Conservation (phyloP, 2,888 invertebrate genomes). For the Andrena hattorfiana region DNA sequence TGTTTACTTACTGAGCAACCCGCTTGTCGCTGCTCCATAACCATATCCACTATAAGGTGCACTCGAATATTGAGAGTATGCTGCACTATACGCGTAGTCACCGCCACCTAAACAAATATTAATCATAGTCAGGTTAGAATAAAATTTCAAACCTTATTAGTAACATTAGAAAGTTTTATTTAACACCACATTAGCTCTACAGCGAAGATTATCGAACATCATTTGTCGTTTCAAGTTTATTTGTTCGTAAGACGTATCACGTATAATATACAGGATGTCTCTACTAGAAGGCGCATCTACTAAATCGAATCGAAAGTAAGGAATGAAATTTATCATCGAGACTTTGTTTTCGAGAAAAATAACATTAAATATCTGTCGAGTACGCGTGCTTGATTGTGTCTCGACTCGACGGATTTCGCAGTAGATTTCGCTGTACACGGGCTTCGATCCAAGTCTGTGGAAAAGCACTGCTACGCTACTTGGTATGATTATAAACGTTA, state of each 20-base stretch:
- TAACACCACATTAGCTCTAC: not conserved
- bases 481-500: too few species aligned
- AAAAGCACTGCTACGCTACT: too few species aligned
- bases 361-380: too few species aligned
- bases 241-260: not conserved
- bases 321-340: too few species aligned
- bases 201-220: not conserved
- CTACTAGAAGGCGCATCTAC: too few species aligned
- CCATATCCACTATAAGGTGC: constrained; percentile 89
- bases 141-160: not conserved
- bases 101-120: constrained; percentile 86
- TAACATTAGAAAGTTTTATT: not conserved
- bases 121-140: constrained; percentile 34
- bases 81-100: constrained; percentile 91
- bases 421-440: too few species aligned
- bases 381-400: too few species aligned
- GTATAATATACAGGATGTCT: not conserved
- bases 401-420: too few species aligned
- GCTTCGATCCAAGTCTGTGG: too few species aligned
- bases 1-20: constrained; percentile 90
- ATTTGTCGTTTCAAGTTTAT: not conserved
- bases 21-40: constrained; percentile 88
- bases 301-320: too few species aligned
- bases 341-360: too few species aligned
- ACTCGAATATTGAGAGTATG: constrained; percentile 92